Conservation (phyloP, 2,797 vertebrate genomes). For the Erithacus rubecula region DNA sequence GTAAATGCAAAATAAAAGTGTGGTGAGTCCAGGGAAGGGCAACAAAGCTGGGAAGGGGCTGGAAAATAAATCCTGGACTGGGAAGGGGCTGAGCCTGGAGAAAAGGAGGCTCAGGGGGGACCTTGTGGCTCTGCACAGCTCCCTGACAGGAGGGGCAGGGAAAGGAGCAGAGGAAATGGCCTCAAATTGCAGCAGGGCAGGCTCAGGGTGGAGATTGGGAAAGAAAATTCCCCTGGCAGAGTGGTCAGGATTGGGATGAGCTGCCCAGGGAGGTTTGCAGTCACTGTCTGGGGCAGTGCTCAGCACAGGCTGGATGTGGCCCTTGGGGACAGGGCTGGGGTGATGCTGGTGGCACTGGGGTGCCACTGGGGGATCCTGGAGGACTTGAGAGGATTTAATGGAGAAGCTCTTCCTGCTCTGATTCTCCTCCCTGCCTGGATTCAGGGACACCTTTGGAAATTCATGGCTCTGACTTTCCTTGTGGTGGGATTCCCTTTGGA, state of each 20-base stretch:
- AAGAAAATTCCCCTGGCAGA: too few species aligned
- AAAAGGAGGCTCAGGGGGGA: background rate
- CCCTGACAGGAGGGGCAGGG: conserved; percentile 5
- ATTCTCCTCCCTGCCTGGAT: background rate
- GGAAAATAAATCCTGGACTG: background rate
- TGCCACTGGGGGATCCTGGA: accelerated
- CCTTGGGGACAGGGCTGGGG: background rate
- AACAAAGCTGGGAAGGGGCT: accelerated
- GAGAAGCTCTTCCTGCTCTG: background rate
- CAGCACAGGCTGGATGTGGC: background rate
- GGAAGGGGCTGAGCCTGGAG: background rate
- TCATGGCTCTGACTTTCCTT: background rate
- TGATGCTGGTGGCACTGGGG: background rate
- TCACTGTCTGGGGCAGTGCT: too few species aligned
- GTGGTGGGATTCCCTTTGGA: accelerated
- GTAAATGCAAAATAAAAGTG: background rate
- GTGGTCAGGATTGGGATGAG: background rate
- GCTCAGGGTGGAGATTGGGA: background rate
- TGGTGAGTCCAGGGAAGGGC: background rate
- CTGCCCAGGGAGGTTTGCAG: background rate
- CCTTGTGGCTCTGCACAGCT: too few species aligned
- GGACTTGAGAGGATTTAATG: background rate
- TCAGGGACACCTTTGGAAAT: background rate
- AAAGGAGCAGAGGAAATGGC: background rate
- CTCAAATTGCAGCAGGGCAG: background rate